Evolutionary conservation across 2,888 invertebrate species (phyloP), one percentile per base, ranked within the genome.

Genomic region (Unio delphinus): DNA sequence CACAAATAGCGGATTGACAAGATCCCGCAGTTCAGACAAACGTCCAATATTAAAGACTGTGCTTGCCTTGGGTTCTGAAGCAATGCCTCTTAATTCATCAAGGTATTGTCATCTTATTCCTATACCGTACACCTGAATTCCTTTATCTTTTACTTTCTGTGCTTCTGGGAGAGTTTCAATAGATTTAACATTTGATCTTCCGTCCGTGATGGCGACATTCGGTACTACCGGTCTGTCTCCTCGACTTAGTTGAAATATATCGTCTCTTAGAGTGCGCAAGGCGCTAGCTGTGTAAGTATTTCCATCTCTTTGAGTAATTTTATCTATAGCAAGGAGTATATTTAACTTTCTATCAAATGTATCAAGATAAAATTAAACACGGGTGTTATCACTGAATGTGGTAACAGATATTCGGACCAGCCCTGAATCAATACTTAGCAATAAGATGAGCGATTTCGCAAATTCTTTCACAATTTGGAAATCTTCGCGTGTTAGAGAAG

Each of bases 161-260:
- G 80, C 78, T 68, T 80, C 80, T 1, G 76, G 75, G 30, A 80
- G 65, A 8, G 80, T 82, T 26, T 61, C 58, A 3, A 17, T 23
- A 0, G 71, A 60, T 23, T 77, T 69, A 17, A 76, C 59, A 63
- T 75, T 79, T 7, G 78, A 63, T n/a, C 76, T 62, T 8, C 83
- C 85, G 63, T 82, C 84, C 2, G 83, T 82, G 54, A 85, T 73
- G 5, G 76, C 80, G 28, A 84, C 77, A 64, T 85, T 80, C 11
- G 79, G 81, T 55, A 80, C 74, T 23, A 65, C 70, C 7, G 66
- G 67, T 54, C 82, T 65, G 65, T 83, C 82, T 0, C 80, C 76
- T 34, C 65, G 71, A 23, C 7, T 45, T 55, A 61, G 5, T 17
- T 56, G 72, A 59, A 80, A 78, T 55, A 73, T 75, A 5, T 60